These are phyloP conservation scores for Amblyjoppa fuscipennis DNA, from an alignment of 2,888 invertebrate species.

Conservation along the genomic window DNA sequence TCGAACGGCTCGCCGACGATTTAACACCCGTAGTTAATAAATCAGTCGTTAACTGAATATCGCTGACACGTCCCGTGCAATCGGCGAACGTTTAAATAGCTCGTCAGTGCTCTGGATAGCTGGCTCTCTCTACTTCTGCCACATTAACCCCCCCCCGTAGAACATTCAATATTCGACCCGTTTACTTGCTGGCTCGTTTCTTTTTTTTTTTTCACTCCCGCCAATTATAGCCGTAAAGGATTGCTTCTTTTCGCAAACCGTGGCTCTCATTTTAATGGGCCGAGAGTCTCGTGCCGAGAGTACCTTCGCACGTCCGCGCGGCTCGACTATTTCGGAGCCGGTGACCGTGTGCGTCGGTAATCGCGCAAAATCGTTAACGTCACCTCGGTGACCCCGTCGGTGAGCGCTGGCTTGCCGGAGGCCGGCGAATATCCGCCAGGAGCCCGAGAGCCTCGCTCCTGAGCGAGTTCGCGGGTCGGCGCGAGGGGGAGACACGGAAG, in stretches of 20 bases:
- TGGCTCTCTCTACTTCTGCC: constrained; percentile 12
- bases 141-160: neutral
- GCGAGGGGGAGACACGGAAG: neutral
- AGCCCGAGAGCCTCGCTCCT: neutral
- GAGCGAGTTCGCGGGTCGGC: neutral
- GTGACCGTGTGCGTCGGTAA: neutral
- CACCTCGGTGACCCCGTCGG: constrained; percentile 30
- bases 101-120: neutral
- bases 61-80: constrained; percentile 38
- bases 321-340: constrained; percentile 1
- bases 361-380: constrained; percentile 45
- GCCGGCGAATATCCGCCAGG: constrained; percentile 4
- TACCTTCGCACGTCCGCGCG: neutral
- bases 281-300: neutral
- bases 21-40: constrained; percentile 59
- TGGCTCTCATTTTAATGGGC: neutral
- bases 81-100: neutral
- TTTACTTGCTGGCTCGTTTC: neutral
- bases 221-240: no score
- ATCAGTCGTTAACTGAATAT: constrained; percentile 64
- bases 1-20: constrained; percentile 48
- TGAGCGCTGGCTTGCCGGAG: neutral
- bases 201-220: neutral
- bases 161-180: neutral
- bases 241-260: neutral